Evolutionary conservation across 1,140 invertebrate genomes (phyloP).

Genomic region (Zaprionus taronus): DNA sequence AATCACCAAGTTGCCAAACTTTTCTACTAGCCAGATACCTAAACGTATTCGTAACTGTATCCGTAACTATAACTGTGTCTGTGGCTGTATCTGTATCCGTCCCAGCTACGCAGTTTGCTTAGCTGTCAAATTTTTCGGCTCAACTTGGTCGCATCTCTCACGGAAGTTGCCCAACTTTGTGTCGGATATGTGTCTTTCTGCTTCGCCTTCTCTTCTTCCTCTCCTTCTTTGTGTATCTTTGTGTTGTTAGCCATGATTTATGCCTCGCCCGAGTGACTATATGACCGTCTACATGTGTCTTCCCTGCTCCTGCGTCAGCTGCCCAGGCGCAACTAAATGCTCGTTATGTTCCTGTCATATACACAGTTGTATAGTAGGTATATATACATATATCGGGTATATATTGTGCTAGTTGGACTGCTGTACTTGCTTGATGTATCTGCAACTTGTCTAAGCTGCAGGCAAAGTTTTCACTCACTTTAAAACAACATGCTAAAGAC

Average conservation of each 20-base stretch:
- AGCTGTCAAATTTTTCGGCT: conserved; percentile 47
- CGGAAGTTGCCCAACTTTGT: conserved; percentile 42
- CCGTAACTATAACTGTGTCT: conserved; percentile 3
- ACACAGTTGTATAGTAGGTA: conserved; percentile 1
- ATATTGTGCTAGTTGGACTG: not conserved
- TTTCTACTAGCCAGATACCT: conserved; percentile 22
- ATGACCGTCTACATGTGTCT: conserved; percentile 56
- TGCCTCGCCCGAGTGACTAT: conserved; percentile 48
- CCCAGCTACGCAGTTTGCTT: conserved; percentile 24
- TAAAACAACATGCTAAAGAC: conserved; percentile 42
- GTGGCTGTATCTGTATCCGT: conserved; percentile 7
- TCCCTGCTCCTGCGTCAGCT: conserved; percentile 42
- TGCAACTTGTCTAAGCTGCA: conserved; percentile 34
- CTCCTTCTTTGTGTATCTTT: conserved; percentile 17
- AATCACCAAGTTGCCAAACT: conserved; percentile 62
- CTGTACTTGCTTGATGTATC: conserved; percentile 12
- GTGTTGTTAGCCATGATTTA: conserved; percentile 53
- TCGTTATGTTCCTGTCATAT: conserved; percentile 45
- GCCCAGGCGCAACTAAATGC: conserved; percentile 46
- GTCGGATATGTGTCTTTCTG: conserved; percentile 6
- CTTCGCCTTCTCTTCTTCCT: not conserved
- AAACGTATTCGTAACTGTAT: conserved; percentile 26
- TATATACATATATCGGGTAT: conserved; percentile 24
- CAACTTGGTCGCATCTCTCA: conserved; percentile 34
- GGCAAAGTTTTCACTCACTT: conserved; percentile 43